Evolutionary conservation across 1,140 invertebrate genomes (phyloP).

Genomic region (Uloborus diversus): DNA sequence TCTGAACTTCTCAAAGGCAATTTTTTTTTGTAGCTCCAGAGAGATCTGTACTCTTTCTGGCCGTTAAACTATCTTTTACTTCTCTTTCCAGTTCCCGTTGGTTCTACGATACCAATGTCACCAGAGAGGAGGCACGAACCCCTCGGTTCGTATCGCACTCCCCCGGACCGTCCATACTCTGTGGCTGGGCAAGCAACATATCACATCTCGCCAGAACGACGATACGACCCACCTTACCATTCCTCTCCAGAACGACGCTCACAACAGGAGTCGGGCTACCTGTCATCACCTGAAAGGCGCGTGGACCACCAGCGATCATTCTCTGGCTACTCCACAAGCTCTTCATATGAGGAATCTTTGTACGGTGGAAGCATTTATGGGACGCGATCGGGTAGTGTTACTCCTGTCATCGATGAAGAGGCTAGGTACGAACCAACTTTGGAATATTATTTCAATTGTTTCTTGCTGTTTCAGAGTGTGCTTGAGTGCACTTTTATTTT

Average conservation of each 20-base stretch:
- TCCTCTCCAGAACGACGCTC: conserved; percentile 59
- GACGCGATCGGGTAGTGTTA: conserved; percentile 76
- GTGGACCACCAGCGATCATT: conserved; percentile 62
- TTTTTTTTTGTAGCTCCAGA: no score
- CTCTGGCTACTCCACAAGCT: conserved; percentile 42
- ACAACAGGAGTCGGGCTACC: conserved; percentile 74
- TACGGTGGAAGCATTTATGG: conserved; percentile 56
- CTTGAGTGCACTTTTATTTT: no score
- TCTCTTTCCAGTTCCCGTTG: conserved; percentile 22
- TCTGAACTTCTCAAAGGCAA: no score
- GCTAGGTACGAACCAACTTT: conserved; percentile 78
- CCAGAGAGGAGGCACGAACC: conserved; percentile 57
- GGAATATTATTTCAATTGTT: no score
- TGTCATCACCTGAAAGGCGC: conserved; percentile 83
- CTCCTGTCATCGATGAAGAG: conserved; percentile 89
- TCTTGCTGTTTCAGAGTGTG: no score
- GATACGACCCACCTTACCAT: conserved; percentile 50
- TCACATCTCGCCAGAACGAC: conserved; percentile 56
- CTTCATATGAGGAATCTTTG: conserved; percentile 42
- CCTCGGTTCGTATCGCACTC: conserved; percentile 54
- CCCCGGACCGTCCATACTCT: conserved; percentile 61
- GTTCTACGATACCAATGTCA: conserved; percentile 36
- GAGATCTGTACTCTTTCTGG: no score
- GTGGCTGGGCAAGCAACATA: conserved; percentile 58
- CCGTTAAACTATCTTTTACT: not conserved